These are phyloP conservation scores for Limenitis camilla DNA, from an alignment of 2,888 invertebrate genomes.

Conservation along the genomic window DNA sequence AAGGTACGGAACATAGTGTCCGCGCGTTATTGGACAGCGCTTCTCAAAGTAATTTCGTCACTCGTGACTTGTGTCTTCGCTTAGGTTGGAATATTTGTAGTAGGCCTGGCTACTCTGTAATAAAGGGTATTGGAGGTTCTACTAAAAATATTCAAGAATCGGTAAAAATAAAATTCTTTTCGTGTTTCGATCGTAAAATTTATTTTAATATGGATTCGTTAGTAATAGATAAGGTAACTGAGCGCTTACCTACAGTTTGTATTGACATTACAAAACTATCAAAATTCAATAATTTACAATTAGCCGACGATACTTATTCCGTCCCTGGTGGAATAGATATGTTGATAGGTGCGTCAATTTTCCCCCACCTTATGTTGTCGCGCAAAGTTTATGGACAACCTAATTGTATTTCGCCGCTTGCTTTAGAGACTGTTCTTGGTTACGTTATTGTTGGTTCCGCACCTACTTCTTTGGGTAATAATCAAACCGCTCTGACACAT, in stretches of 20 bases:
- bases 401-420: not conserved
- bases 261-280: constrained; percentile 3
- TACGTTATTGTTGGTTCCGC: constrained; percentile 11
- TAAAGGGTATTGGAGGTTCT: constrained; percentile 11
- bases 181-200: constrained; percentile 9
- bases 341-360: constrained; percentile 17
- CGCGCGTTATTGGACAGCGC: constrained; percentile 7
- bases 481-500: not conserved
- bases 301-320: constrained; percentile 17
- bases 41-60: constrained; percentile 14
- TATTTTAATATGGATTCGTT: not conserved
- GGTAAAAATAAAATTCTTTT: constrained; percentile 2
- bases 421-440: constrained; percentile 15
- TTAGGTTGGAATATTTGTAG: not conserved
- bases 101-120: not conserved
- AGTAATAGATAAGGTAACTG: constrained; percentile 11
- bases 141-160: constrained; percentile 7
- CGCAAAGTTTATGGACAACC: not conserved
- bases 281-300: constrained; percentile 5
- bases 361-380: constrained; percentile 15
- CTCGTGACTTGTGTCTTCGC: not conserved
- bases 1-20: not conserved
- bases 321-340: constrained; percentile 16
- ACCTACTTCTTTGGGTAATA: not conserved
- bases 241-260: constrained; percentile 9